A percentile compares a stretch with the other conserved stretches of the same genome.
Evolutionary conservation across 2,797 vertebrate species (phyloP).

Genomic region (Gila robusta): DNA sequence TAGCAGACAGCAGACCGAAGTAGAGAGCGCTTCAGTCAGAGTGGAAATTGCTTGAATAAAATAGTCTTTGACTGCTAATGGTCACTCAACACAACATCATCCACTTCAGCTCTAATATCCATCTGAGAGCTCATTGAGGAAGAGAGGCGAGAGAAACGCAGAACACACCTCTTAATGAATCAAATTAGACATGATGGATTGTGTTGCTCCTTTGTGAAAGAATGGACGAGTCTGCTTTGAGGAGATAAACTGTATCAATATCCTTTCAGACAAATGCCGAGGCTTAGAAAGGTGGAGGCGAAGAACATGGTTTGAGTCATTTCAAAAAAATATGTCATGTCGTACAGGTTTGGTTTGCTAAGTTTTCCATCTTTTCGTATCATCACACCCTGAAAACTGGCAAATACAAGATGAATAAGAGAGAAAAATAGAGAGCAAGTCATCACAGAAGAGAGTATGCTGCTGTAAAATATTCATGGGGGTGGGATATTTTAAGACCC

Average conservation of each 20-base stretch:
- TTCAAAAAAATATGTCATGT: background rate
- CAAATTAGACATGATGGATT: constrained; percentile 41
- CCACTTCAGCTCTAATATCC: constrained; percentile 35
- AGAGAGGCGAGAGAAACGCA: background rate
- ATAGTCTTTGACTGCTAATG: constrained; percentile 42
- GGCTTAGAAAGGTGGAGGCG: background rate
- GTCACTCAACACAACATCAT: constrained; percentile 39
- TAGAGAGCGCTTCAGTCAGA: constrained; percentile 10
- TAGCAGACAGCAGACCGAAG: background rate
- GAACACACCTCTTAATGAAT: constrained; percentile 35
- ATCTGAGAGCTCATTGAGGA: constrained; percentile 24
- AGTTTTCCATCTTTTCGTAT: background rate
- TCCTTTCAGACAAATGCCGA: background rate
- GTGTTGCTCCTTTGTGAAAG: constrained; percentile 11
- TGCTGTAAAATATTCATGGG: constrained; percentile 59
- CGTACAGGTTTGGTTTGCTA: background rate
- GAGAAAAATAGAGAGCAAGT: constrained; percentile 5
- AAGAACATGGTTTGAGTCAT: background rate
- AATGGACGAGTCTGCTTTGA: constrained; percentile 12
- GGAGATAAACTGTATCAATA: constrained; percentile 18
- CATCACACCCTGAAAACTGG: background rate
- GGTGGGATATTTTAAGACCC: constrained; percentile 56
- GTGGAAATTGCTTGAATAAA: constrained; percentile 33
- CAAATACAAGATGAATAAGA: background rate
- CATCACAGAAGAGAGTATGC: constrained; percentile 35